Conservation (phyloP, 2,113 vertebrate species). For the Laticauda colubrina region DNA sequence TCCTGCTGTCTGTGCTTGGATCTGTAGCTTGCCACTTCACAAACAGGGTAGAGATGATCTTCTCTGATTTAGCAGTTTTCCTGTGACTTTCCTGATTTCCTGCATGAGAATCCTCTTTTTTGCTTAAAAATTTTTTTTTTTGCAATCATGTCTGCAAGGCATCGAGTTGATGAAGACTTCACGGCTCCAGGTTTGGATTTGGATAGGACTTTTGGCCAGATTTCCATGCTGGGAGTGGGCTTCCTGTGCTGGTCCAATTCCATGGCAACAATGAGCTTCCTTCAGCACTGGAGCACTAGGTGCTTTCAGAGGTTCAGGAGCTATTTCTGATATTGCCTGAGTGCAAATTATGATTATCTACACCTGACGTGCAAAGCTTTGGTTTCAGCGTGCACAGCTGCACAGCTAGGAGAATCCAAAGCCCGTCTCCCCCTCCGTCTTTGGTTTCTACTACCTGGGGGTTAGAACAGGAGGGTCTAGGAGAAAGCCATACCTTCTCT, state of each 20-base stretch:
- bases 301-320: background rate
- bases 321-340: background rate
- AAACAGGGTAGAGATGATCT: background rate
- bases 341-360: too few species aligned
- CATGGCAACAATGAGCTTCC: background rate
- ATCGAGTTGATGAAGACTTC: background rate
- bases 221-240: background rate
- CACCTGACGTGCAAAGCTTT: background rate
- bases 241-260: background rate
- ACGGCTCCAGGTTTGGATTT: background rate
- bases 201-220: background rate
- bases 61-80: background rate
- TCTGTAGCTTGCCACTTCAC: background rate
- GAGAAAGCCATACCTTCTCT: constrained; percentile 84
- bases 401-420: constrained; percentile 13
- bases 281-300: background rate
- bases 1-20: background rate
- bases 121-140: too few species aligned
- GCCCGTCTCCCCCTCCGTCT: background rate
- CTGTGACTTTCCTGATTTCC: background rate
- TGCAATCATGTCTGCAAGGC: background rate
- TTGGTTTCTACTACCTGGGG: background rate
- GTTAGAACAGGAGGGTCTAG: background rate
- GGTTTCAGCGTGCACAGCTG: background rate
- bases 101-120: background rate